Evolutionary conservation across 1,140 invertebrate species (phyloP).

Genomic region (Proales similis): DNA sequence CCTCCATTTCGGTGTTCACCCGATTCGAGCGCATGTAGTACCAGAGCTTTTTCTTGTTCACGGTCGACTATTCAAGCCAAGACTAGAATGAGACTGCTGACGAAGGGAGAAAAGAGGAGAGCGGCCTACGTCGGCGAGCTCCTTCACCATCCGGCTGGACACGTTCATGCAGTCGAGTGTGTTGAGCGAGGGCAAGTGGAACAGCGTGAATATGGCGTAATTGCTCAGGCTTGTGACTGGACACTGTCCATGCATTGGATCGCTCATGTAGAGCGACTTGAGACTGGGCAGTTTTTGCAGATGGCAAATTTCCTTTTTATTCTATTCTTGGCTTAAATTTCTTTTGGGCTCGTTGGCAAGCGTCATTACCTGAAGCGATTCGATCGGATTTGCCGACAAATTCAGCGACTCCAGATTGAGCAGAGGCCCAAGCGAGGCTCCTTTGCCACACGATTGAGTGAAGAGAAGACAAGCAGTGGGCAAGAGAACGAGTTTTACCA

Average conservation of each 20-base stretch:
- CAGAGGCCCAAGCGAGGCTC: constrained; percentile 44
- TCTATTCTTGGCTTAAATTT: neutral
- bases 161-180: constrained; percentile 48
- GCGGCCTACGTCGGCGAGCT: constrained; percentile 47
- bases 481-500: constrained; percentile 42
- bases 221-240: constrained; percentile 50
- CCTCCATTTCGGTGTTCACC: constrained; percentile 44
- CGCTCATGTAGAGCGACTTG: constrained; percentile 45
- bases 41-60: constrained; percentile 52
- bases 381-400: constrained; percentile 49
- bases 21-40: constrained; percentile 51
- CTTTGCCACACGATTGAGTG: constrained; percentile 40
- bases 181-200: constrained; percentile 47
- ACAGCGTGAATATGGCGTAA: constrained; percentile 50
- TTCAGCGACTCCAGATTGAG: constrained; percentile 46
- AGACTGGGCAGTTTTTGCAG: constrained; percentile 45
- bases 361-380: constrained; percentile 45
- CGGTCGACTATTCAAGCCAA: constrained; percentile 41
- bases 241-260: constrained; percentile 45
- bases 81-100: neutral
- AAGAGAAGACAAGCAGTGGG: neutral
- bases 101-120: neutral
- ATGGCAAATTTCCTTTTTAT: constrained; percentile 47
- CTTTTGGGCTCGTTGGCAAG: neutral
- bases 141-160: constrained; percentile 43